These are phyloP conservation scores for Crossocerus cetratus DNA, from an alignment of 2,888 invertebrate species.

Conservation along the genomic window DNA sequence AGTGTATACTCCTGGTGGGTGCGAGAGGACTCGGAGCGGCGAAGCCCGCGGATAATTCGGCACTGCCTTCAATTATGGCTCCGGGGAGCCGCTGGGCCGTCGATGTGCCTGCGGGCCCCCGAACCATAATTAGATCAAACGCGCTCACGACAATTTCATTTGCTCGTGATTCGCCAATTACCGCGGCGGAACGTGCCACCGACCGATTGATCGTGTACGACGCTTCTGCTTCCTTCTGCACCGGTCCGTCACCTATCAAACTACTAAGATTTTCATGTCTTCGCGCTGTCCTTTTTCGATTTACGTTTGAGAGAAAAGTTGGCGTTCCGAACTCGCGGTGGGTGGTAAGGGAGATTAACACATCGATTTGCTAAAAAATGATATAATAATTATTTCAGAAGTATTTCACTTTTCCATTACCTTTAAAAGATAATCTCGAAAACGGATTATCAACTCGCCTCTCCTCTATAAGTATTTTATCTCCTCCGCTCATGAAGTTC, in stretches of 20 bases:
- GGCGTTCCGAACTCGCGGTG: no score
- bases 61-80: conserved; percentile 56
- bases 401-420: no score
- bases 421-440: no score
- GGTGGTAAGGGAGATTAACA: no score
- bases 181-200: conserved; percentile 45
- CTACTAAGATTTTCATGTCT: no score
- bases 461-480: no score
- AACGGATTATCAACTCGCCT: no score
- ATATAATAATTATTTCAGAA: no score
- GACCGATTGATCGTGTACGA: conserved; percentile 11
- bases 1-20: neutral
- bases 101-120: conserved; percentile 39
- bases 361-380: no score
- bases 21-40: conserved; percentile 11
- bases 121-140: conserved; percentile 66
- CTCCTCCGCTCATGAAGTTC: no score
- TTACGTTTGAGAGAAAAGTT: no score
- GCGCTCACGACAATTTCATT: conserved; percentile 64
- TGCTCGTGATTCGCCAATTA: conserved; percentile 64
- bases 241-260: conserved; percentile 20
- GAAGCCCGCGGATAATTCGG: conserved; percentile 49
- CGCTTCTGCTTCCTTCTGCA: neutral
- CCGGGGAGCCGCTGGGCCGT: conserved; percentile 41
- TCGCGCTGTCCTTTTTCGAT: no score